phyloP scores from a whole-genome alignment of 2,888 invertebrate species.

The Pseudococcus viburni region DNA sequence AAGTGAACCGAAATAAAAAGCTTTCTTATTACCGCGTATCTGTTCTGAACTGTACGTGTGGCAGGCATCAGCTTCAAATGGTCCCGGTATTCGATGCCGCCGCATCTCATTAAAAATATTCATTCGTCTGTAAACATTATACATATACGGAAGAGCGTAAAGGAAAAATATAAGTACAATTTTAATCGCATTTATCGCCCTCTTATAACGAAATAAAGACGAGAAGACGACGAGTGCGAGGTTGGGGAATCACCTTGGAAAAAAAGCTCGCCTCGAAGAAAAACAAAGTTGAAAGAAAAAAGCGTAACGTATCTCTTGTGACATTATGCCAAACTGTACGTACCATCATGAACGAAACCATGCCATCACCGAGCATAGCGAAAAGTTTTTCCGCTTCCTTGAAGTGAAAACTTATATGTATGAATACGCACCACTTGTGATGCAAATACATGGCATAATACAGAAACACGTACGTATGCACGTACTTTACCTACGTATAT shows the following conservation, averaged over 20 bases:
- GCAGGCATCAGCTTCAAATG: neutral
- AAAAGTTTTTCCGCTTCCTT: neutral
- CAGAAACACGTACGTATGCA: no score
- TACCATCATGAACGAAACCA: neutral
- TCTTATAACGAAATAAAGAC: no score
- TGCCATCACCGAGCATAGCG: neutral
- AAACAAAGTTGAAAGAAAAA: no score
- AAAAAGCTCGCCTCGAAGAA: no score
- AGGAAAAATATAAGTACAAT: neutral
- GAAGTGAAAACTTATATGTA: neutral
- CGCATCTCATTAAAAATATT: conserved; percentile 31
- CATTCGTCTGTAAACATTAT: neutral
- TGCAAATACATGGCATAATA: no score
- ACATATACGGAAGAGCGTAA: neutral
- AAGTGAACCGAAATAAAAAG: neutral
- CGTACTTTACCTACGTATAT: no score
- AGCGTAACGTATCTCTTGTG: no score
- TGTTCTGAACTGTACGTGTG: neutral
- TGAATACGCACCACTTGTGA: no score
- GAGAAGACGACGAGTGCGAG: no score
- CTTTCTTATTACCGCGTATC: neutral
- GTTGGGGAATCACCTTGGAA: no score
- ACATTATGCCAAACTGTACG: neutral
- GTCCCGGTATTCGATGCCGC: neutral
- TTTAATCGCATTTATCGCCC: neutral